Conservation (phyloP, 1,140 invertebrate genomes). For the Elymnias hypermnestra region DNA sequence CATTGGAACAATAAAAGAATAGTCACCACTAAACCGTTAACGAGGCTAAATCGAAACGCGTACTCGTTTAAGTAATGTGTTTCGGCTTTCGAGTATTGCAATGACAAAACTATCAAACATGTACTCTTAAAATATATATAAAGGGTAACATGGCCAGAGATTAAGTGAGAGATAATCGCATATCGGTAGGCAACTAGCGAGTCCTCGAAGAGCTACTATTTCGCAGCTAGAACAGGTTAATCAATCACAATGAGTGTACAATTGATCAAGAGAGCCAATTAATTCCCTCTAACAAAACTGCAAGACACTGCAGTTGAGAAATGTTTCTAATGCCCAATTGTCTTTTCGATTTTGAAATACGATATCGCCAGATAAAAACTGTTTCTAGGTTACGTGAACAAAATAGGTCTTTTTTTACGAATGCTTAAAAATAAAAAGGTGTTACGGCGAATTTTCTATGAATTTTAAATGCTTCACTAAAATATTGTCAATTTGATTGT, state of each 20-base stretch:
- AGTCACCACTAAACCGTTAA: no score
- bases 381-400: conserved; percentile 4
- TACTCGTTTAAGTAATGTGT: no score
- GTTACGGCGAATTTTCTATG: conserved; percentile 1
- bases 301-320: conserved; percentile 10
- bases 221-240: conserved; percentile 9
- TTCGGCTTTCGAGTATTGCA: background rate
- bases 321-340: conserved; percentile 7
- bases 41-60: no score
- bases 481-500: background rate
- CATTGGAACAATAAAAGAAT: no score
- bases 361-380: conserved; percentile 12
- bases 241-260: conserved; percentile 15
- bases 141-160: conserved; percentile 2
- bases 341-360: conserved; percentile 12
- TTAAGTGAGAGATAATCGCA: conserved; percentile 6
- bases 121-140: conserved; percentile 3
- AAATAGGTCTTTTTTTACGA: background rate
- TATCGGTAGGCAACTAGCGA: background rate
- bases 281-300: conserved; percentile 9
- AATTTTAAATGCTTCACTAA: background rate
- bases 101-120: background rate
- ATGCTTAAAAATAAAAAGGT: background rate
- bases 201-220: conserved; percentile 2
- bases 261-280: conserved; percentile 14